Evolutionary conservation across 2,113 vertebrate genomes (phyloP).

Genomic region (Neodon shergylaensis): DNA sequence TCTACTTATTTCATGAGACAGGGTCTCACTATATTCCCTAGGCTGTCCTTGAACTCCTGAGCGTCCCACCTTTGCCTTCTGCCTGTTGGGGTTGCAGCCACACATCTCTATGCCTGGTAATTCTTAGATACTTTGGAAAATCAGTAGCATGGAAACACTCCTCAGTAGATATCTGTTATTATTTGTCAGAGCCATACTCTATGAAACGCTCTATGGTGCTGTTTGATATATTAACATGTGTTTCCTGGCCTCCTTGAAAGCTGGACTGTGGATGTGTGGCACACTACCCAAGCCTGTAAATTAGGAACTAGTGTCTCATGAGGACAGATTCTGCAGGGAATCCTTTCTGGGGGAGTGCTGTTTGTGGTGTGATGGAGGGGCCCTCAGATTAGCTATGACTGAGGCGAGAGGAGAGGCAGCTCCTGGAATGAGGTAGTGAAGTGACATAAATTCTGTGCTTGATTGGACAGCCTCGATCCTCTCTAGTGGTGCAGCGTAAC

Average conservation of each 20-base stretch:
- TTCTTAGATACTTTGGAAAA: background rate
- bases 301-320: background rate
- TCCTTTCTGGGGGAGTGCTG: background rate
- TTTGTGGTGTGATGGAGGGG: no score
- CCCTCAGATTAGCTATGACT: background rate
- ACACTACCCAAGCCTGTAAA: background rate
- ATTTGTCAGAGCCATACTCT: background rate
- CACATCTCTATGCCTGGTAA: background rate
- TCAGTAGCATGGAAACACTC: background rate
- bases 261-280: background rate
- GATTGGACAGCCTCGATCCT: background rate
- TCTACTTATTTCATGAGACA: background rate
- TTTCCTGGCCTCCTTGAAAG: background rate
- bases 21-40: no score
- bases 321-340: background rate
- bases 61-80: background rate
- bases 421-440: background rate
- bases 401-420: background rate
- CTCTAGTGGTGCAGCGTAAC: background rate
- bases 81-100: no score
- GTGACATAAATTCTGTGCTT: background rate
- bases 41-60: background rate
- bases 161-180: background rate
- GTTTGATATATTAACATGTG: background rate
- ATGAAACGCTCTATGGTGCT: background rate